Evolutionary conservation across 2,888 invertebrate genomes (phyloP).

Genomic region (Drosophila subsilvestris): DNA sequence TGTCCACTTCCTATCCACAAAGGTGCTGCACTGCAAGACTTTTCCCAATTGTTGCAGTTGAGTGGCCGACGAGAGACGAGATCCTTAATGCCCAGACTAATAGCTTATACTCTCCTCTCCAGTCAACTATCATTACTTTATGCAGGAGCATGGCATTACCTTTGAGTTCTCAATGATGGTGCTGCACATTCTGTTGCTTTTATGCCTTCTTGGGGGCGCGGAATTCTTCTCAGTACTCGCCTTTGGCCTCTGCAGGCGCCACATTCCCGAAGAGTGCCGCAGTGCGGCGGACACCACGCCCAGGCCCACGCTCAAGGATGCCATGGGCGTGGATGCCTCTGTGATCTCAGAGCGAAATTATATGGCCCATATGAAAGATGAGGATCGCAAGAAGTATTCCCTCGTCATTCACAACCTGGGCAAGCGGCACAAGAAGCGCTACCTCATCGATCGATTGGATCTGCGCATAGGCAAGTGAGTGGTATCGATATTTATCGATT

Average conservation of each 20-base stretch:
- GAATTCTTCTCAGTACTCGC: slow-evolving; percentile 6
- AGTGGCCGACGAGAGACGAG: slow-evolving; percentile 24
- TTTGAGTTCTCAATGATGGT: slow-evolving; percentile 18
- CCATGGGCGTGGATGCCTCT: slow-evolving; percentile 31
- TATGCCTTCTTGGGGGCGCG: slow-evolving; percentile 5
- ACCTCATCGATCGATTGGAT: slow-evolving; percentile 48
- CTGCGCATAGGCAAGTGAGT: slow-evolving; percentile 54
- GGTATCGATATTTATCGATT: neutral
- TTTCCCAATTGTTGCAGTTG: slow-evolving; percentile 68
- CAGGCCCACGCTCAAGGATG: neutral
- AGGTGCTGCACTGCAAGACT: slow-evolving; percentile 39
- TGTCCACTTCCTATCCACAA: slow-evolving; percentile 42
- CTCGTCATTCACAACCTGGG: slow-evolving; percentile 39
- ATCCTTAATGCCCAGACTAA: neutral
- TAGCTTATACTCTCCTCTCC: neutral
- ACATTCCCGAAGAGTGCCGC: neutral
- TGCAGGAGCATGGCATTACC: neutral
- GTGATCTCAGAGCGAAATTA: slow-evolving; percentile 38
- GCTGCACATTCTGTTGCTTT: neutral
- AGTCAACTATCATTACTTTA: slow-evolving; percentile 31
- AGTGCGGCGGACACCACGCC: slow-evolving; percentile 5
- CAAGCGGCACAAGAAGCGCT: slow-evolving; percentile 21
- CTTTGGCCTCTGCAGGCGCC: neutral
- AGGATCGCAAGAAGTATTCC: slow-evolving; percentile 17
- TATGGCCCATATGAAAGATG: slow-evolving; percentile 15